Base-by-base conservation (phyloP, 2,797 vertebrate genomes). In the Phyllotis vaccarum region DNA sequence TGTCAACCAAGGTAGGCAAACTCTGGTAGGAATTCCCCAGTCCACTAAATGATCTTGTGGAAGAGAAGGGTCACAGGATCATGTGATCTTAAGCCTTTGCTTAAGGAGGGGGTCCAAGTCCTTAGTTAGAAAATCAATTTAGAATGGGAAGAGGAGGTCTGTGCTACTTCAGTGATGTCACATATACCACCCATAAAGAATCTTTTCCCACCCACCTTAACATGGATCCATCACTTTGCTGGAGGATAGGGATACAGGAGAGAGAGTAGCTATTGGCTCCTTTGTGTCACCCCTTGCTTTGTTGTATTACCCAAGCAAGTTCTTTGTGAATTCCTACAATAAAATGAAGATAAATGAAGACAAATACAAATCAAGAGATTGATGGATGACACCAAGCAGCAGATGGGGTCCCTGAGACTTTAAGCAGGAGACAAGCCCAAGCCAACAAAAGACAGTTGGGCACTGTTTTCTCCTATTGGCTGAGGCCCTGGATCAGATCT, bases 241-340 rank as follows among this genome's bases (percentile, higher is more conserved):
- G 34, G 24, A 49, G 76, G 64, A 49, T 24, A 21, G 76, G 19
- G 14, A 24, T 13, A 40, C 5, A 12, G 9, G 56, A 78, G 21
- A 27, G 31, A 72, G 52, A 21, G 54, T 81, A 72, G 46, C 24
- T 70, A 0, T n/a, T 54, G 21, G 19, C 58, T 60, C 58, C 22
- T 60, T 60, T 60, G 58, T 60, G 58, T 60, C 24, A 24, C 3
- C 24, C 94, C 88, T 90, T 46, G 6, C 34, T n/a, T 94, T 95
- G 64, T 93, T 43, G 22, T 16, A 5, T 12, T 62, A 9, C 40
- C 92, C 78, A 80, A 62, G 21, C 17, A 79, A 88, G 58, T 87
- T 95, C 91, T 96, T 80, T 92, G 76, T 93, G 93, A 56, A 76
- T 91, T 96, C 89, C 72, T 89, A 43, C 43, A 74, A 93, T 58